Percentiles rank a stretch among this genome's conserved stretches.
Conservation (phyloP, 2,888 invertebrate species). For the Lagria hirta region DNA sequence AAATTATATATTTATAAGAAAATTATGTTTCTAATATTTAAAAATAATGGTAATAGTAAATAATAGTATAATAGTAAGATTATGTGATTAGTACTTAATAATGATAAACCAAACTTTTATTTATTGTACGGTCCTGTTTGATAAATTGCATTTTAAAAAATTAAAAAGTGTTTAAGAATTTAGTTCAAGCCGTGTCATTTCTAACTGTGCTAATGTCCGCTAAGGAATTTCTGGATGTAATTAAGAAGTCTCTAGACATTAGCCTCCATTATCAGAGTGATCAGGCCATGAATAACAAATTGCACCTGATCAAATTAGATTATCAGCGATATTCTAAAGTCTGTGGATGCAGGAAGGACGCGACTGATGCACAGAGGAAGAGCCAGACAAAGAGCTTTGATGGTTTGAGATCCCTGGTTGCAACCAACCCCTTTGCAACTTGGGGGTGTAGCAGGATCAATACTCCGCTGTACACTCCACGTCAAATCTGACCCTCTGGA, state of each 20-base stretch:
- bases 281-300: slow-evolving; percentile 19
- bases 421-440: slow-evolving; percentile 38
- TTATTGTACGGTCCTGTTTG: too few relatives aligned
- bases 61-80: too few relatives aligned
- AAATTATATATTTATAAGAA: too few relatives aligned
- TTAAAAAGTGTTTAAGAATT: too few relatives aligned
- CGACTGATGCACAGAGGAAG: slow-evolving; percentile 34
- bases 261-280: slow-evolving; percentile 8
- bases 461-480: slow-evolving; percentile 43
- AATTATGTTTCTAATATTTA: too few relatives aligned
- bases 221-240: too few relatives aligned
- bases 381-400: slow-evolving; percentile 39
- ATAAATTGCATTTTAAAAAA: too few relatives aligned
- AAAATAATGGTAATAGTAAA: too few relatives aligned
- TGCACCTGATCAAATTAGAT: slow-evolving; percentile 26
- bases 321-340: slow-evolving; percentile 21
- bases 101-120: too few relatives aligned
- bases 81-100: too few relatives aligned
- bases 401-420: slow-evolving; percentile 40
- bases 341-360: slow-evolving; percentile 26
- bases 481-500: slow-evolving; percentile 39
- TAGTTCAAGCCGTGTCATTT: too few relatives aligned
- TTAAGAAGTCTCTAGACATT: background rate
- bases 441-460: slow-evolving; percentile 44
- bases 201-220: too few relatives aligned